These are phyloP conservation scores for Oryzias javanicus DNA, from an alignment of 2,113 vertebrate genomes.

Conservation along the genomic window DNA sequence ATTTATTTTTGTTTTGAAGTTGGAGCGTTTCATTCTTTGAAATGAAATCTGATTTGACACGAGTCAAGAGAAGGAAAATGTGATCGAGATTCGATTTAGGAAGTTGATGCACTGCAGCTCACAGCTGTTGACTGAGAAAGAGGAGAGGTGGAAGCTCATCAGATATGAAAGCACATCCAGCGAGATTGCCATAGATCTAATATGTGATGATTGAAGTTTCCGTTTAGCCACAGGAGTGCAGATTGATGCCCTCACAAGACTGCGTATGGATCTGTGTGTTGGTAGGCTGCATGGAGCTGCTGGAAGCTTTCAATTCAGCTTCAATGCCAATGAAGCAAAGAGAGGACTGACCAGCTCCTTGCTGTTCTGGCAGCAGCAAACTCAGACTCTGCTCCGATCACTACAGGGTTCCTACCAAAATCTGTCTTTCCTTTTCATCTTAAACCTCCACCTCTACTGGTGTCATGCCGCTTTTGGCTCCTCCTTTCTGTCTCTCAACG, in stretches of 20 bases:
- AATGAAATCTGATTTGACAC: too few species aligned
- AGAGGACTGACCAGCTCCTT: constrained; percentile 45
- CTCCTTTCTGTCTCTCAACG: constrained; percentile 37
- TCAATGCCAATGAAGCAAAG: constrained; percentile 59
- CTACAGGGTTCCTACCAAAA: constrained; percentile 23
- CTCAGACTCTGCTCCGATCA: background rate
- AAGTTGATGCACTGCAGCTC: background rate
- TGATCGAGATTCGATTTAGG: constrained; percentile 17
- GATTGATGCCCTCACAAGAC: constrained; percentile 28
- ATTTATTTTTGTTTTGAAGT: too few species aligned
- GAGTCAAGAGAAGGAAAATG: too few species aligned
- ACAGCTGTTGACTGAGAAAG: background rate
- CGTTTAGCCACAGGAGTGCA: constrained; percentile 46
- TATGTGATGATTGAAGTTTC: constrained; percentile 43
- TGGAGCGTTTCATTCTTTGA: too few species aligned
- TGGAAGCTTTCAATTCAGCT: constrained; percentile 51
- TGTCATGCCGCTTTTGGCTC: constrained; percentile 26
- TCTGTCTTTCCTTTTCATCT: constrained; percentile 22
- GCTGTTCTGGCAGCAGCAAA: constrained; percentile 40
- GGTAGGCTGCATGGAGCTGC: constrained; percentile 2
- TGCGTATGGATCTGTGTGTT: constrained; percentile 20
- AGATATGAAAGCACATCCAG: constrained; percentile 18
- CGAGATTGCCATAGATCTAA: constrained; percentile 39
- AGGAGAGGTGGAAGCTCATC: background rate
- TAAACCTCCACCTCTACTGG: constrained; percentile 7